Evolutionary conservation across 1,140 invertebrate genomes (phyloP).

Genomic region (Cataglyphis hispanica): DNA sequence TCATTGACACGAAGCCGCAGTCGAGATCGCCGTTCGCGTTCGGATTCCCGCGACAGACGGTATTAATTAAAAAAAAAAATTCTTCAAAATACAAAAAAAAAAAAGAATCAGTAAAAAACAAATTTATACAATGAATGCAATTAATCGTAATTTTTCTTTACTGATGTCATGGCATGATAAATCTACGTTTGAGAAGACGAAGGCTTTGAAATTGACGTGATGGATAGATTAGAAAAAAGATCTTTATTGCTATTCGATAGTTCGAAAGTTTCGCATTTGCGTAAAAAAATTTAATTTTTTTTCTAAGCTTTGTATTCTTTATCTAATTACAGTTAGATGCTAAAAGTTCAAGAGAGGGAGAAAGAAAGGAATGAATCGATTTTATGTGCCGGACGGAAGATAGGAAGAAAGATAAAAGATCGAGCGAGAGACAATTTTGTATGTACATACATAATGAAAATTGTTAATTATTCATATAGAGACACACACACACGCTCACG

Average conservation of each 20-base stretch:
- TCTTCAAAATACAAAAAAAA: not conserved
- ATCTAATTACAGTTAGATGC: conserved; percentile 80
- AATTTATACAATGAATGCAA: not conserved
- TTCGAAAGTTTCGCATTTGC: not conserved
- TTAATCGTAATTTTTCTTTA: too few relatives aligned
- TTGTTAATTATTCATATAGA: conserved; percentile 52
- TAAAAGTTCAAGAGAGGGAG: conserved; percentile 72
- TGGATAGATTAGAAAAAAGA: conserved; percentile 9
- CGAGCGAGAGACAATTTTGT: conserved; percentile 75
- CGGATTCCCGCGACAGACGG: conserved; percentile 86
- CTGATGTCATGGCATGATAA: too few relatives aligned
- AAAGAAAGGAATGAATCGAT: conserved; percentile 55
- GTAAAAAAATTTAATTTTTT: conserved; percentile 23
- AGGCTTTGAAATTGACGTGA: not conserved
- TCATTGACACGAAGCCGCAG: conserved; percentile 84
- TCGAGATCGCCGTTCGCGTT: conserved; percentile 85
- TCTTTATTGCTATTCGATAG: not conserved
- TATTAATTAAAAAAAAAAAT: conserved; percentile 76
- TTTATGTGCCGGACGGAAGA: conserved; percentile 41
- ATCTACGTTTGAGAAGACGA: not conserved
- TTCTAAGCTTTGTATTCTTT: conserved; percentile 63
- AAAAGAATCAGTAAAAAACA: not conserved
- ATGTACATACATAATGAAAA: conserved; percentile 42
- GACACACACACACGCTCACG: conserved; percentile 8
- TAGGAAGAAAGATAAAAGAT: conserved; percentile 60